Percentiles rank a stretch among this genome's conserved stretches.
phyloP scores from a whole-genome alignment of 2,888 invertebrate species.

The Drosophila rellima region DNA sequence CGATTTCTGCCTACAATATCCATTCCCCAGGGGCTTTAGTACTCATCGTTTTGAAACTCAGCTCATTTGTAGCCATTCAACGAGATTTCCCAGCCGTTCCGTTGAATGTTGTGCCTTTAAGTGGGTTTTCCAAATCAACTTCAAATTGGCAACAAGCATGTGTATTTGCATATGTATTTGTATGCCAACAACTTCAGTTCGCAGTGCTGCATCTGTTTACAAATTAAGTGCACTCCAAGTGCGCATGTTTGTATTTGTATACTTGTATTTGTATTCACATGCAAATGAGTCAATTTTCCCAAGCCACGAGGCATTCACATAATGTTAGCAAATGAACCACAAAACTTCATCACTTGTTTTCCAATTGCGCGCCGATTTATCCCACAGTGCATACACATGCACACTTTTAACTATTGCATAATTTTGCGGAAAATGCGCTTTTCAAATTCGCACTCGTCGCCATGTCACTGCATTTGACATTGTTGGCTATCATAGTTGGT shows the following conservation, averaged over 20 bases:
- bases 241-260: conserved; percentile 11
- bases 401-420: conserved; percentile 15
- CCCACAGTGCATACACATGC: conserved; percentile 1
- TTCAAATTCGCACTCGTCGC: conserved; percentile 53
- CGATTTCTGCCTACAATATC: background rate
- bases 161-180: conserved; percentile 7
- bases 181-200: conserved; percentile 42
- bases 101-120: conserved; percentile 21
- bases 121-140: conserved; percentile 51
- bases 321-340: conserved; percentile 46
- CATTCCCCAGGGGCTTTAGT: conserved; percentile 9
- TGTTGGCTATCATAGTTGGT: conserved; percentile 18
- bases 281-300: conserved; percentile 41
- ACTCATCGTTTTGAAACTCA: background rate
- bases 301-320: conserved; percentile 26
- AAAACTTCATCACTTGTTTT: conserved; percentile 43
- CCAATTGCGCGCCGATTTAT: conserved; percentile 31
- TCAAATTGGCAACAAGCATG: conserved; percentile 44
- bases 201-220: conserved; percentile 52
- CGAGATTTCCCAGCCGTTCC: conserved; percentile 40
- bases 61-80: conserved; percentile 46
- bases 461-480: conserved; percentile 29
- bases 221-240: conserved; percentile 54
- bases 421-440: conserved; percentile 49
- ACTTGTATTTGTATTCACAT: conserved; percentile 27